Conservation (phyloP, 2,888 invertebrate genomes). For the Caenorhabditis sulstoni region DNA sequence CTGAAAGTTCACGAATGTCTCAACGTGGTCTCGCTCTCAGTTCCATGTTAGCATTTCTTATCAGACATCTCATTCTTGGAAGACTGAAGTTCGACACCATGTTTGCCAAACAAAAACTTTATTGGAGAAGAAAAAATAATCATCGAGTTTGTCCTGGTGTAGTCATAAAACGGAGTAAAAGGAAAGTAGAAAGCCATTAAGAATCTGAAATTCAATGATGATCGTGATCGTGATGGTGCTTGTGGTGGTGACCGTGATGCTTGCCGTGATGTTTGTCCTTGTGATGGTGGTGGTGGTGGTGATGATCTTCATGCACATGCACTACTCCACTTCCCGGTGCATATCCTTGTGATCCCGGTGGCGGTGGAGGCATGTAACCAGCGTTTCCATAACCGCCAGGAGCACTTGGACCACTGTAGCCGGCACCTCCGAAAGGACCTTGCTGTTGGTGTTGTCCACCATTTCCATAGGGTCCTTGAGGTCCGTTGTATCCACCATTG, state of each 20-base stretch:
- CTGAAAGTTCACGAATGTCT: too few relatives aligned
- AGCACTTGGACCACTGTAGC: constrained; percentile 37
- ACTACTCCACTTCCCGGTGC: constrained; percentile 27
- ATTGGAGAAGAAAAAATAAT: too few relatives aligned
- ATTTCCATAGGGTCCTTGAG: constrained; percentile 3
- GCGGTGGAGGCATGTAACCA: constrained; percentile 42
- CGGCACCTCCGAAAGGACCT: constrained; percentile 42
- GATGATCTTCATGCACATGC: constrained; percentile 12
- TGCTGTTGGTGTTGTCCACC: constrained; percentile 29
- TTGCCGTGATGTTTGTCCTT: constrained; percentile 31
- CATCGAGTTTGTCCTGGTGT: too few relatives aligned
- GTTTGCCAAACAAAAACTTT: too few relatives aligned
- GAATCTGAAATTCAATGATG: constrained; percentile 9
- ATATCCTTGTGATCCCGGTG: constrained; percentile 28
- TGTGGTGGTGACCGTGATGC: constrained; percentile 36
- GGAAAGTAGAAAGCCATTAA: neutral
- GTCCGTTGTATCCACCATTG: constrained; percentile 34
- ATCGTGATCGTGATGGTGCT: constrained; percentile 37
- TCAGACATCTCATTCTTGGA: too few relatives aligned
- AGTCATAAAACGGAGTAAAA: too few relatives aligned
- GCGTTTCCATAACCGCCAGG: constrained; percentile 34
- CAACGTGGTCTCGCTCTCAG: too few relatives aligned
- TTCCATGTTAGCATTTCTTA: too few relatives aligned
- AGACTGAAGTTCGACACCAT: too few relatives aligned
- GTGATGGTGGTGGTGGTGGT: constrained; percentile 18